Base-by-base conservation (phyloP, 2,888 invertebrate genomes). In the Xestia sexstrigata region DNA sequence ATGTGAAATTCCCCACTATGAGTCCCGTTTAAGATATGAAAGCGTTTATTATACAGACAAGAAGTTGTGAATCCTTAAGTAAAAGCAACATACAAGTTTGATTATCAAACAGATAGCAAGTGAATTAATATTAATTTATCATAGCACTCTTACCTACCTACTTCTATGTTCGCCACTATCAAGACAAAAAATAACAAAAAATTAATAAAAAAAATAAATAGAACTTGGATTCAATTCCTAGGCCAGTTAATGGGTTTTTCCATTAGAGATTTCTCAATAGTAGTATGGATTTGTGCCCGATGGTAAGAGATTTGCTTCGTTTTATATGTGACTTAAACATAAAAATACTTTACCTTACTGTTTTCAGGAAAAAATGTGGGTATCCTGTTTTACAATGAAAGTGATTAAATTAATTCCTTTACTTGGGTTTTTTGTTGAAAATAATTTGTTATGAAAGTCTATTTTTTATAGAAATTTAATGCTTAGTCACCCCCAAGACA, bases 1-100 rank as follows among this genome's bases (percentile, higher is more conserved):
- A 88, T 91, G 92, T 90, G 92, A 92, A 94, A 94, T 93, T 91
- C 90, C 89, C 86, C 89, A 90, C 90, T 88, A 88, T 87, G 87
- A 90, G 87, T 84, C 85, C 80, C 82, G 80, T 80, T 82, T 71
- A 78, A 79, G 81, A 88, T 89, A 91, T 88, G 90, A 89, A 88
- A 86, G 87, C 86, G 85, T 90, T 90, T 91, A 91, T 91, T 91
- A 91, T 89, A 90, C 88, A 77, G 81, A 86, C 88, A 90, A 91
- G 90, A 87, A 90, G 72, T 87, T 87, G 87, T 87, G 89, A 88
- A 89, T 89, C 87, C 83, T 76, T 86, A 86, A 87, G 74, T 85
- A 85, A 88, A 88, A 84, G 78, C 72, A 73, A 86, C 17, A 9
- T 65, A 35, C 35, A 9, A 84, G 84, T 85, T 87, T 84, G 80